Evolutionary conservation across 2,888 invertebrate species (phyloP), one percentile per base, ranked within the genome.

Genomic region (Frankliniella intonsa): DNA sequence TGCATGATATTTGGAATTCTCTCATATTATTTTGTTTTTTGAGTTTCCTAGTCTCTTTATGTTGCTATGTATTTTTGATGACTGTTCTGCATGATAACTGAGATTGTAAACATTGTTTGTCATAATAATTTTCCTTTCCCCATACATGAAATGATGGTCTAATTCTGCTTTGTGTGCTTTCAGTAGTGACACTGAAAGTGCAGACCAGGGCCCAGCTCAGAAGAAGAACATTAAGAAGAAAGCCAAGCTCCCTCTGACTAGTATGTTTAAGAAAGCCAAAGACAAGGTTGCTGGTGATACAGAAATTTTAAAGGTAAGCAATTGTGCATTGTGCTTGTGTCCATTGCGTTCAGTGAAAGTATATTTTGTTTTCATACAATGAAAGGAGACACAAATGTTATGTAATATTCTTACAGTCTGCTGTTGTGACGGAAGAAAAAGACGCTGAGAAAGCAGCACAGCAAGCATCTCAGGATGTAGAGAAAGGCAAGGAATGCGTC

Each of bases 241-340:
- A 25, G 69, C 25, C 22, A 76, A 76, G 25, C 22, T 76, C 25
- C 69, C 69, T 25, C 25, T 76, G 69, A 76, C 69, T 0, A 76
- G 25, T 25, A 76, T 76, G 69, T 76, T 76, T 25, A 76, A 76
- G 69, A 76, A 76, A 76, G 69, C 69, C 69, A 76, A 76, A 22
- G 69, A 76, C 69, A 76, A 76, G 69, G 69, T 76, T 76, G 69
- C 69, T 76, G 69, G 69, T 22, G 69, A 76, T 22, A 22, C 69
- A 12, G 69, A 76, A 22, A 25, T 76, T 25, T 25, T 76, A 5
- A 76, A 76, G 69, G 69, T 76, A 76, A 76, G 25, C n/a, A 62
- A 62, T 17, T 17, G 3, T 10, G 55, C 3, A 14, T n/a, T 19
- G 19, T 62, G 55, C 8, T 62, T 62, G 62, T 62, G 14, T 2